Percentiles rank a stretch among this genome's conserved stretches.
phyloP scores from a whole-genome alignment of 2,797 vertebrate species.

The Lithobates pipiens region DNA sequence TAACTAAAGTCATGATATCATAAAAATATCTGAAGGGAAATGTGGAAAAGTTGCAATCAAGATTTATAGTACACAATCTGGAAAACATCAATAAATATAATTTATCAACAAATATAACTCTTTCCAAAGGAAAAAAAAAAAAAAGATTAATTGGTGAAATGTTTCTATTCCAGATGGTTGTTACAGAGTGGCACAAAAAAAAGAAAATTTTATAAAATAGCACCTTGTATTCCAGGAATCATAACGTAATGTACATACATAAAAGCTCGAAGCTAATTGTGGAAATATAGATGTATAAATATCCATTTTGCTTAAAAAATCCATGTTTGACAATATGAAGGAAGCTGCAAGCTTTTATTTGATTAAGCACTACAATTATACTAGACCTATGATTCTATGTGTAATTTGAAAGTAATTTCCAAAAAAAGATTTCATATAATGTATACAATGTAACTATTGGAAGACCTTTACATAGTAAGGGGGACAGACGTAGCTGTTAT shows the following conservation, averaged over 20 bases:
- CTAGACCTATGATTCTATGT: neutral
- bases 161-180: slow-evolving; percentile 50
- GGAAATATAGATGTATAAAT: slow-evolving; percentile 3
- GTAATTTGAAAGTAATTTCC: neutral
- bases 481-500: no score
- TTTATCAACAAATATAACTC: slow-evolving; percentile 47
- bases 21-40: slow-evolving; percentile 45
- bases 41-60: slow-evolving; percentile 41
- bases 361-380: neutral
- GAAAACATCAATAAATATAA: slow-evolving; percentile 56
- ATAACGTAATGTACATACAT: slow-evolving; percentile 2
- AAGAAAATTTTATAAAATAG: neutral
- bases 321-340: neutral
- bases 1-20: slow-evolving; percentile 38
- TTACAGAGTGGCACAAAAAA: neutral
- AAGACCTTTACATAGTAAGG: no score
- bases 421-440: neutral
- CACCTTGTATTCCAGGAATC: neutral
- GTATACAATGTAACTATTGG: neutral
- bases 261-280: slow-evolving; percentile 2
- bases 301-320: neutral
- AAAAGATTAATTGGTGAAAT: slow-evolving; percentile 37
- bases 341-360: neutral
- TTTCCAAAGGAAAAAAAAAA: slow-evolving; percentile 38
- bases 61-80: slow-evolving; percentile 54